A percentile compares a stretch with the other conserved stretches of the same genome.
Evolutionary conservation across 2,113 vertebrate species (phyloP).

Genomic region (Chaetodon auriga): DNA sequence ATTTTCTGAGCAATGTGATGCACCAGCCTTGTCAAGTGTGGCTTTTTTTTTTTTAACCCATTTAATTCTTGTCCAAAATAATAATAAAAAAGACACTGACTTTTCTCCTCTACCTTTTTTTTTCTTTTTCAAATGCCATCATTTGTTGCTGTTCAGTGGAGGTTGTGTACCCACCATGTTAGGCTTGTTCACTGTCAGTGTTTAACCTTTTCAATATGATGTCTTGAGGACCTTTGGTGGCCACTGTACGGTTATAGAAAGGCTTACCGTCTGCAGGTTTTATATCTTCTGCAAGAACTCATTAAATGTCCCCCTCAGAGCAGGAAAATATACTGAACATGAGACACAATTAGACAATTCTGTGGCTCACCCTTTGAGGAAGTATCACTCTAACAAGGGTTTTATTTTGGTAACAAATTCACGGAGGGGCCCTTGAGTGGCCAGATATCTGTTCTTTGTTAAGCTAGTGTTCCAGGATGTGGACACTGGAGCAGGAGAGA

Average conservation of each 20-base stretch:
- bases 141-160: conserved; percentile 71
- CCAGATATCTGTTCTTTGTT: conserved; percentile 56
- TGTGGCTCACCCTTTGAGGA: conserved; percentile 32
- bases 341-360: conserved; percentile 42
- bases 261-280: conserved; percentile 61
- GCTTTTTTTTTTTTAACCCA: conserved; percentile 36
- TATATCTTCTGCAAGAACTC: conserved; percentile 34
- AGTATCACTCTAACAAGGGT: conserved; percentile 31
- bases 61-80: conserved; percentile 41
- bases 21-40: conserved; percentile 14
- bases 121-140: conserved; percentile 68
- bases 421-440: conserved; percentile 39
- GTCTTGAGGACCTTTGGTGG: conserved; percentile 73
- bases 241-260: conserved; percentile 50
- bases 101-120: conserved; percentile 20
- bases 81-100: conserved; percentile 33
- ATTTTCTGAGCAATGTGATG: conserved; percentile 28
- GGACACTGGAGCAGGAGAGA: conserved; percentile 59
- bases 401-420: conserved; percentile 65
- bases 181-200: conserved; percentile 78
- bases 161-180: conserved; percentile 78
- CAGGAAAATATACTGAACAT: conserved; percentile 4
- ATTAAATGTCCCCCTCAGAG: conserved; percentile 25
- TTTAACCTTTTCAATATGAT: conserved; percentile 84
- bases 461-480: conserved; percentile 47